A percentile compares a stretch with the other conserved stretches of the same genome.
phyloP scores from a whole-genome alignment of 2,888 invertebrate genomes.

The Leptinotarsa juncta region DNA sequence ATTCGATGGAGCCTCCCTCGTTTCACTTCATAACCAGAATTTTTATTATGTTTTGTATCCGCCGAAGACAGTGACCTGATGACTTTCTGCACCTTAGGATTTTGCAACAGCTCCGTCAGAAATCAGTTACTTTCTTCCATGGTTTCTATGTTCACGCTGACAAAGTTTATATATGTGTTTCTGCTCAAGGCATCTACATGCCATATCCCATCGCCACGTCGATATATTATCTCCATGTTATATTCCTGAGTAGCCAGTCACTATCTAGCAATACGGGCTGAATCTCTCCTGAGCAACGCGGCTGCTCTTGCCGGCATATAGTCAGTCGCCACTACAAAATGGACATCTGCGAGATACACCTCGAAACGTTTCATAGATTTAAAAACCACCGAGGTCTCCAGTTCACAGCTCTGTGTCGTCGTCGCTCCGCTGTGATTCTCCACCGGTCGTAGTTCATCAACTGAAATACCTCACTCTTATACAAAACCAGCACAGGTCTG shows the following conservation, averaged over 20 bases:
- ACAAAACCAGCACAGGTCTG: no score
- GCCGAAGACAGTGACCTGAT: constrained; percentile 19
- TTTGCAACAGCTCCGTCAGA: constrained; percentile 41
- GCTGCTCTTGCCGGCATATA: constrained; percentile 41
- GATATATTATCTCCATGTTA: constrained; percentile 40
- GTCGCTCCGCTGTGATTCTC: no score
- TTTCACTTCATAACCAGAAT: constrained; percentile 26
- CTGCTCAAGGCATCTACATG: constrained; percentile 29
- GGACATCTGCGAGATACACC: constrained; percentile 19
- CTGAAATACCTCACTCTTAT: no score
- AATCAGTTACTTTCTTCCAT: constrained; percentile 45
- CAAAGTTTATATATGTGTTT: not conserved
- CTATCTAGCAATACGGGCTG: constrained; percentile 46
- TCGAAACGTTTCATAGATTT: constrained; percentile 43
- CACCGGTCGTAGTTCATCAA: no score
- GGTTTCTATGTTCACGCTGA: constrained; percentile 1
- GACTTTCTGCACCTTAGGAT: constrained; percentile 34
- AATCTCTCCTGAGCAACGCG: constrained; percentile 39
- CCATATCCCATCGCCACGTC: constrained; percentile 24
- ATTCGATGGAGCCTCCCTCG: constrained; percentile 41
- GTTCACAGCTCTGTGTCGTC: constrained; percentile 39
- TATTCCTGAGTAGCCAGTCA: constrained; percentile 47
- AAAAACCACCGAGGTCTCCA: constrained; percentile 49
- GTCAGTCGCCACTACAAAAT: constrained; percentile 42
- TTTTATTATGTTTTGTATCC: constrained; percentile 30